Evolutionary conservation across 23 tunicate genomes (phyloP).

Genomic region (Trididemnum clinides): DNA sequence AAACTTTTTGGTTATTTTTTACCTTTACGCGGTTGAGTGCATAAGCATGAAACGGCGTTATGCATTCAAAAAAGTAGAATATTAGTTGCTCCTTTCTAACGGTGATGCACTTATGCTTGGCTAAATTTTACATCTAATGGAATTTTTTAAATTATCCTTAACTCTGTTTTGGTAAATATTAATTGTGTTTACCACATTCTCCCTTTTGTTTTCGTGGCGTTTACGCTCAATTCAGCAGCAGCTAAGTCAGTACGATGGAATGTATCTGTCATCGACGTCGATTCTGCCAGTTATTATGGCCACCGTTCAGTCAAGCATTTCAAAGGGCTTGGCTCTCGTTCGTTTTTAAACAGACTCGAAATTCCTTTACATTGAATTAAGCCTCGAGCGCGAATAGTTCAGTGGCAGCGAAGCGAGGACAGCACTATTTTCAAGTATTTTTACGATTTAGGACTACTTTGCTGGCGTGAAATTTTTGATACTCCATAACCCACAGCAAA

Average conservation of each 20-base stretch:
- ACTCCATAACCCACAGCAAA: no score
- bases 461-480: no score
- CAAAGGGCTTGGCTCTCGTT: not conserved
- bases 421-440: not conserved
- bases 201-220: not conserved
- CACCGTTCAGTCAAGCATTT: not conserved
- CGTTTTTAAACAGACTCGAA: not conserved
- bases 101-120: no score
- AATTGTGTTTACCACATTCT: no score
- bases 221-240: not conserved
- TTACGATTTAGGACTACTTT: no score
- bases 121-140: no score
- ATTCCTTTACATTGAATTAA: not conserved
- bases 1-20: no score
- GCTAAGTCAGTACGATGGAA: not conserved
- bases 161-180: not conserved
- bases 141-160: no score
- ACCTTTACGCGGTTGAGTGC: no score
- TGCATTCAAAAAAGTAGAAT: no score
- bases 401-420: conserved; percentile 5
- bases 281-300: not conserved
- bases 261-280: not conserved
- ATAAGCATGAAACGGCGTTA: no score
- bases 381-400: not conserved
- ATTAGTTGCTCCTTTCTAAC: no score